Percentiles rank a stretch among this genome's conserved stretches.
Conservation (phyloP, 2,797 vertebrate species). For the Pangasius sanitwongsei region DNA sequence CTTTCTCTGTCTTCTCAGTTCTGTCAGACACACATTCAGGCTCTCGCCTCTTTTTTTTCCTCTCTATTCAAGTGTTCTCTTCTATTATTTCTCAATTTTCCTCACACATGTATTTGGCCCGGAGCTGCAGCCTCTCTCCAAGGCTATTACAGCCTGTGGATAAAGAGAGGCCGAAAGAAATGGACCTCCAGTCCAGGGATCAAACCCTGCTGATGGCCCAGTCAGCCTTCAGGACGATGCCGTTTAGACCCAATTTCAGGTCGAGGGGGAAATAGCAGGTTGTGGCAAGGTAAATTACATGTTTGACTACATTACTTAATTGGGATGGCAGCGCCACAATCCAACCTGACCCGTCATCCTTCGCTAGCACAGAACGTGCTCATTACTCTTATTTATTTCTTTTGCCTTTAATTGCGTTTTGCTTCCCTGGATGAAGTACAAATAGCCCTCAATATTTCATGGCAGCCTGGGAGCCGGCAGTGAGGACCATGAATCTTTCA, state of each 20-base stretch:
- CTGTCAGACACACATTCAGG: constrained; percentile 10
- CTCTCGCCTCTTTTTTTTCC: background rate
- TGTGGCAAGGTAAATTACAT: constrained; percentile 54
- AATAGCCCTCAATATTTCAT: constrained; percentile 57
- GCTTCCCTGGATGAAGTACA: constrained; percentile 49
- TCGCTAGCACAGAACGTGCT: constrained; percentile 18
- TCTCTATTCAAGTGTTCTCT: constrained; percentile 19
- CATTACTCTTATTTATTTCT: constrained; percentile 55
- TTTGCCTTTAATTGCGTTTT: constrained; percentile 56
- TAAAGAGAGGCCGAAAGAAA: constrained; percentile 41
- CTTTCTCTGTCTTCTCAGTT: background rate
- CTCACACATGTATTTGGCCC: constrained; percentile 30
- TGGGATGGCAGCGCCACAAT: constrained; percentile 54
- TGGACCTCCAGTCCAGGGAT: constrained; percentile 48
- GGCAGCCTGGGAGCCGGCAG: constrained; percentile 41
- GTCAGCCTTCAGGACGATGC: constrained; percentile 46
- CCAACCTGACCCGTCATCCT: constrained; percentile 51
- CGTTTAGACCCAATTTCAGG: constrained; percentile 55
- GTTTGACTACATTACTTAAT: constrained; percentile 67
- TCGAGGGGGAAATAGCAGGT: constrained; percentile 51
- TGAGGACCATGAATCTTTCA: constrained; percentile 58
- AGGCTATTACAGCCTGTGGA: constrained; percentile 47
- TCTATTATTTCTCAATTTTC: constrained; percentile 42
- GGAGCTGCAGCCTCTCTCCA: constrained; percentile 26
- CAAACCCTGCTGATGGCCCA: constrained; percentile 36